These are phyloP conservation scores for Indicator maculatus DNA, from an alignment of 2,113 vertebrate species.

Conservation along the genomic window DNA sequence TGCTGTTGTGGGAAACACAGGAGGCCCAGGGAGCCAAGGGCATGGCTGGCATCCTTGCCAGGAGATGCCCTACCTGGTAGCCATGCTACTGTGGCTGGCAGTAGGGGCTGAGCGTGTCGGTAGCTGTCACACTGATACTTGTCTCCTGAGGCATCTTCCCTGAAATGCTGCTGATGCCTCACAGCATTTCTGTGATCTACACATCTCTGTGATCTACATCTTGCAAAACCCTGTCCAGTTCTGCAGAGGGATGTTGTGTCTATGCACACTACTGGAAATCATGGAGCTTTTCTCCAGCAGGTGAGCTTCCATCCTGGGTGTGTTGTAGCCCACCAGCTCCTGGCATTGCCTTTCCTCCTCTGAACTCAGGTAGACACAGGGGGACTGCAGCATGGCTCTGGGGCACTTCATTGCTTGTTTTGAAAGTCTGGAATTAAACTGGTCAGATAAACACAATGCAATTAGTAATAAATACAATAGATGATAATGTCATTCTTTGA, in stretches of 20 bases:
- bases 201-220: background rate
- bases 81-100: background rate
- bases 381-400: accelerated
- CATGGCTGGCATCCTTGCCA: background rate
- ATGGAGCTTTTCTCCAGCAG: background rate
- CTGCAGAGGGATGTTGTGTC: background rate
- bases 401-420: background rate
- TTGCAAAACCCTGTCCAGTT: background rate
- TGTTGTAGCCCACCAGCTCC: background rate
- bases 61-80: background rate
- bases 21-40: background rate
- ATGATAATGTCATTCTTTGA: background rate
- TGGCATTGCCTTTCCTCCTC: background rate
- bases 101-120: background rate
- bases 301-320: background rate
- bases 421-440: background rate
- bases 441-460: background rate
- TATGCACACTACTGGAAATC: background rate
- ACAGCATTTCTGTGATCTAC: background rate
- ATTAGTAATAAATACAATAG: background rate
- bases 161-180: background rate
- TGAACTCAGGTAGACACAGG: background rate
- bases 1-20: background rate
- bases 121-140: background rate
- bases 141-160: background rate